Evolutionary conservation across 2,888 invertebrate genomes (phyloP).

Genomic region (Acanthacorydalis orientalis): DNA sequence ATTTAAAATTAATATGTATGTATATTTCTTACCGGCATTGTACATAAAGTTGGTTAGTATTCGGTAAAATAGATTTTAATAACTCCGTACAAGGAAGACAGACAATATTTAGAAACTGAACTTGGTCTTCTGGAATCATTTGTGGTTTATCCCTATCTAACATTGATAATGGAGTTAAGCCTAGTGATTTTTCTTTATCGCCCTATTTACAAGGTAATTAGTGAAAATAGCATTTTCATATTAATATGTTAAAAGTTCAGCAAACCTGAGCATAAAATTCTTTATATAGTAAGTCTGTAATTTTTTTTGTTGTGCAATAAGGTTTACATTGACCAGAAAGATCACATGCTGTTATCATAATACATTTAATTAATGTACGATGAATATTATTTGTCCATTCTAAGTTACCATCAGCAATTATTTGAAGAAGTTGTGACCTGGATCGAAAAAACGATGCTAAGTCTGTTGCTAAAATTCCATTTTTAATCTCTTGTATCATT

Average conservation of each 20-base stretch:
- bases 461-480: constrained; percentile 41
- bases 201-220: constrained; percentile 31
- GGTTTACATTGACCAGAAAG: constrained; percentile 42
- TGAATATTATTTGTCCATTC: constrained; percentile 32
- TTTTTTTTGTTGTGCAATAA: constrained; percentile 32
- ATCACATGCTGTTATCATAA: constrained; percentile 42
- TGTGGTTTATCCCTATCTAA: constrained; percentile 41
- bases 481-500: constrained; percentile 34
- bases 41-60: constrained; percentile 30
- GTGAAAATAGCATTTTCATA: neutral
- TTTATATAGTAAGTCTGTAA: constrained; percentile 36
- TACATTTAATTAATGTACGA: constrained; percentile 33
- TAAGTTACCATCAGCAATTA: constrained; percentile 29
- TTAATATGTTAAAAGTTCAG: neutral
- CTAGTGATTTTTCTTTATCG: constrained; percentile 38
- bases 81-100: constrained; percentile 39
- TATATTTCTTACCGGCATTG: constrained; percentile 29
- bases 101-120: constrained; percentile 40
- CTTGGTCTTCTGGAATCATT: constrained; percentile 43
- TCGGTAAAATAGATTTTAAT: constrained; percentile 33
- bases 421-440: constrained; percentile 33
- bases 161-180: constrained; percentile 39
- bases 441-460: constrained; percentile 36
- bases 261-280: constrained; percentile 34
- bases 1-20: no score